These are phyloP conservation scores for Oriolus oriolus DNA, from an alignment of 2,113 vertebrate genomes.

Conservation along the genomic window DNA sequence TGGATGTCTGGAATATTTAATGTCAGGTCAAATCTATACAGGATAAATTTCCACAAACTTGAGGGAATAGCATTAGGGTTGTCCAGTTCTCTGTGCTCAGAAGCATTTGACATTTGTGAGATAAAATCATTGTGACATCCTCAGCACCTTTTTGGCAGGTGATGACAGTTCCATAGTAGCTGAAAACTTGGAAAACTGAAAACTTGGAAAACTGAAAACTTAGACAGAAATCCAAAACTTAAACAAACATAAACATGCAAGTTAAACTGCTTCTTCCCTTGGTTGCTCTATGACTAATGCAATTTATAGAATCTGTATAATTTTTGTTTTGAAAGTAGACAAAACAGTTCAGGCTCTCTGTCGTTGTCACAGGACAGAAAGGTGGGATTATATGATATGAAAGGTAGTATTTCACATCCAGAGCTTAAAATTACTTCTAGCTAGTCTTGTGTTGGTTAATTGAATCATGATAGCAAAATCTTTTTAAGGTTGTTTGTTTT, in stretches of 20 bases:
- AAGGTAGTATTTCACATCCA: not conserved
- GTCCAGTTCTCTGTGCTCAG: not conserved
- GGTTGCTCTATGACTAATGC: not conserved
- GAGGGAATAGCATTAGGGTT: not conserved
- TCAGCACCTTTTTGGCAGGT: constrained; percentile 4
- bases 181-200: not conserved
- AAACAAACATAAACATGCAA: not conserved
- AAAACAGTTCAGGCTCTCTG: not conserved
- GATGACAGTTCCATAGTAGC: not conserved
- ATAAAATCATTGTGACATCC: not conserved
- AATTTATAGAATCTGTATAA: not conserved
- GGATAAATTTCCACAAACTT: not conserved
- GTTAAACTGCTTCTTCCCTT: not conserved
- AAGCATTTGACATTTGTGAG: constrained; percentile 10
- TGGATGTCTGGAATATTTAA: not conserved
- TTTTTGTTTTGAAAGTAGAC: not conserved
- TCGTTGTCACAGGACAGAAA: not conserved
- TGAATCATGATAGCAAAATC: not conserved
- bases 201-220: not conserved
- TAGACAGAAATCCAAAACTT: constrained; percentile 28
- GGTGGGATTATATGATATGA: not conserved
- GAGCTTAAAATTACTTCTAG: not conserved
- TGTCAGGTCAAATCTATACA: not conserved
- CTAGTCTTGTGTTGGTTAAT: not conserved
- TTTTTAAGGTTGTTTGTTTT: not conserved